These are phyloP conservation scores for Cephus rjabovi DNA, from an alignment of 2,888 invertebrate species.

Conservation along the genomic window DNA sequence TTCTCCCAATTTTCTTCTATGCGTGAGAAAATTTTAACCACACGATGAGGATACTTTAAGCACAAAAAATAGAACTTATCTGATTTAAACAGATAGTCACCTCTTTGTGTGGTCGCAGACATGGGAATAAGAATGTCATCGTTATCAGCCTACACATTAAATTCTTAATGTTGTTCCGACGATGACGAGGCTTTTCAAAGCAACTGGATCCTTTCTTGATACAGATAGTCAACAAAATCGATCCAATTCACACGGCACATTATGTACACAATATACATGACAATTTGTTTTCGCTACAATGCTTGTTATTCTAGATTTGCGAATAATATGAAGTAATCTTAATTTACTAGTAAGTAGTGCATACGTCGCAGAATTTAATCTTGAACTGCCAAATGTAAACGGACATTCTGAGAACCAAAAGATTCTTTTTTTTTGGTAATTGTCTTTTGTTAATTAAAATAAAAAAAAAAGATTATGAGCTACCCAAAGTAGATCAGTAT, in stretches of 20 bases:
- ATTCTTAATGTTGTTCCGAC: too few species aligned
- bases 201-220: not conserved
- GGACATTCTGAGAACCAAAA: too few species aligned
- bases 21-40: not conserved
- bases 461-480: not conserved
- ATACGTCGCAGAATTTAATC: not conserved
- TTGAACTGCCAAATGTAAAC: not conserved
- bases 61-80: not conserved
- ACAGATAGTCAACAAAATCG: not conserved
- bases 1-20: not conserved
- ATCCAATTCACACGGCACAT: conserved; percentile 19
- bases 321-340: not conserved
- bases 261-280: conserved; percentile 42
- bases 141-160: not conserved
- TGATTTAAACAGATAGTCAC: not conserved
- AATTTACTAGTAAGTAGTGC: not conserved
- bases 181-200: not conserved
- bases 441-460: not conserved
- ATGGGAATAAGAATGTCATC: not conserved
- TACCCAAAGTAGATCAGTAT: not conserved
- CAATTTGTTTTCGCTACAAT: conserved; percentile 21
- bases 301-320: conserved; percentile 3
- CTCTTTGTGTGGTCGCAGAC: not conserved
- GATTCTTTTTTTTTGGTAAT: not conserved
- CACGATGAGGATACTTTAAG: not conserved